Conservation (phyloP, 2,888 invertebrate genomes). For the Seladonia tumulorum region DNA sequence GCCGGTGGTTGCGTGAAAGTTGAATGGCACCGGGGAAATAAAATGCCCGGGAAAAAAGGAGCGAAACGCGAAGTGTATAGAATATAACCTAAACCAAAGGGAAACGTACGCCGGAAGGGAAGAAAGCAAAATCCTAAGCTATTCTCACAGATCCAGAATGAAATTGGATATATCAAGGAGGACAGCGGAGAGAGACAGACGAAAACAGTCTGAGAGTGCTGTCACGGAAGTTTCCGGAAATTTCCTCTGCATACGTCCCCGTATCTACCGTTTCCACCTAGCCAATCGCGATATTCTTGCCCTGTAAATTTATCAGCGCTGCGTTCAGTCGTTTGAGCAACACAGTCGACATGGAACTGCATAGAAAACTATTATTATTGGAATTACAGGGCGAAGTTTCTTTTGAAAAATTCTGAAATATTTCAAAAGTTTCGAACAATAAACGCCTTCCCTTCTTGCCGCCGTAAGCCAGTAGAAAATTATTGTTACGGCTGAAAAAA, state of each 20-base stretch:
- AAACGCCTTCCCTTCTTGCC: too few species aligned
- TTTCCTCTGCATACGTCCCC: slow-evolving; percentile 46
- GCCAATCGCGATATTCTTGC: slow-evolving; percentile 37
- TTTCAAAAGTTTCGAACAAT: too few species aligned
- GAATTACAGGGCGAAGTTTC: too few species aligned
- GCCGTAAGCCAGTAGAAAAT: not conserved
- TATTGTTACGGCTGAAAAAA: not conserved
- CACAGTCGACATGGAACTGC: not conserved
- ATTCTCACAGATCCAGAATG: slow-evolving; percentile 53
- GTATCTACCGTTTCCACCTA: slow-evolving; percentile 26
- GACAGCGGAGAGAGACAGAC: slow-evolving; percentile 43
- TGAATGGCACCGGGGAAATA: slow-evolving; percentile 30
- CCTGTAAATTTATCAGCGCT: slow-evolving; percentile 12
- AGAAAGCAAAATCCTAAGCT: slow-evolving; percentile 55
- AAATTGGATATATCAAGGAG: slow-evolving; percentile 60
- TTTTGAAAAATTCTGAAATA: too few species aligned
- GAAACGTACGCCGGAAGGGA: slow-evolving; percentile 48
- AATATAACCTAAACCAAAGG: slow-evolving; percentile 48
- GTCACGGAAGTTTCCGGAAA: slow-evolving; percentile 52
- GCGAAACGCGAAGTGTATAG: slow-evolving; percentile 47
- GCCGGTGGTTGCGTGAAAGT: slow-evolving; percentile 27
- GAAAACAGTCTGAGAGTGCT: slow-evolving; percentile 50
- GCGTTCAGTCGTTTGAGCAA: not conserved
- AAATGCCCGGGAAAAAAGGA: not conserved
- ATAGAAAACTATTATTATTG: not conserved